Percentiles rank a stretch among this genome's conserved stretches.
phyloP scores from a whole-genome alignment of 2,113 vertebrate genomes.

The Periophthalmodon schlosseri region DNA sequence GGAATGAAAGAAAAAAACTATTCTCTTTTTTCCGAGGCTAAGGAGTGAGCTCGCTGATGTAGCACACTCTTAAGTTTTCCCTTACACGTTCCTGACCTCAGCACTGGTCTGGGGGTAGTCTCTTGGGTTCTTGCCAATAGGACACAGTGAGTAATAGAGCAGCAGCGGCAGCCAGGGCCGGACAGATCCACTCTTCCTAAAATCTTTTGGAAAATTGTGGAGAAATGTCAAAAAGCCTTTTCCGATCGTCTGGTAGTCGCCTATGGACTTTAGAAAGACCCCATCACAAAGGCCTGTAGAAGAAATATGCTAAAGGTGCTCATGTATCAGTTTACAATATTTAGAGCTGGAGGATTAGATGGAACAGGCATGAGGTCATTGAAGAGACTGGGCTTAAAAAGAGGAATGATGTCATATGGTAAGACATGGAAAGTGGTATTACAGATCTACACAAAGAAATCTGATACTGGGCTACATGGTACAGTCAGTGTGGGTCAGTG shows the following conservation, averaged over 20 bases:
- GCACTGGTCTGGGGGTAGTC: conserved; percentile 56
- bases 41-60: conserved; percentile 33
- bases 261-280: conserved; percentile 25
- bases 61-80: conserved; percentile 39
- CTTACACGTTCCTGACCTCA: conserved; percentile 59
- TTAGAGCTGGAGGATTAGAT: conserved; percentile 32
- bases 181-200: conserved; percentile 35
- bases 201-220: conserved; percentile 17
- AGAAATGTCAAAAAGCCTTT: conserved; percentile 14
- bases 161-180: conserved; percentile 18
- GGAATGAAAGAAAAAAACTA: conserved; percentile 19
- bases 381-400: conserved; percentile 27
- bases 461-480: not conserved
- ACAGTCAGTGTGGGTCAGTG: not conserved
- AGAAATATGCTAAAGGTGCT: conserved; percentile 34
- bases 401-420: not conserved
- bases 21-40: conserved; percentile 6
- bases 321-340: conserved; percentile 24
- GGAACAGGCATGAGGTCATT: conserved; percentile 44
- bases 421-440: not conserved
- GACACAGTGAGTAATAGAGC: conserved; percentile 63
- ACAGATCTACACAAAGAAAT: not conserved
- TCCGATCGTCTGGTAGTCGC: conserved; percentile 12
- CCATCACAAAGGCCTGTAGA: conserved; percentile 14
- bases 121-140: conserved; percentile 54